These are phyloP conservation scores for Coryphaenoides rupestris DNA, from an alignment of 2,113 vertebrate genomes.

Conservation along the genomic window DNA sequence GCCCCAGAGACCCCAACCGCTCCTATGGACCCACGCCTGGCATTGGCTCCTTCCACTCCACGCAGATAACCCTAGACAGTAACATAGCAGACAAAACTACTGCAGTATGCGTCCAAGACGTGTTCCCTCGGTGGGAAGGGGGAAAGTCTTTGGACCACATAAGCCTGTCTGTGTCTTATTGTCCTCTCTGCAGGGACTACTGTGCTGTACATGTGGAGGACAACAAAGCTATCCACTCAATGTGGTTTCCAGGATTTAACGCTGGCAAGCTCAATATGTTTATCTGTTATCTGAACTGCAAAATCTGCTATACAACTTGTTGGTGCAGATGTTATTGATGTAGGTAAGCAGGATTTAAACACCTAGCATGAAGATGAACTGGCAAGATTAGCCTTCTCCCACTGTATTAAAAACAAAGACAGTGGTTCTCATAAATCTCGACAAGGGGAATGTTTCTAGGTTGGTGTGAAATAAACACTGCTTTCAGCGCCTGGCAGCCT, in stretches of 20 bases:
- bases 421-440: conserved; percentile 61
- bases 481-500: conserved; percentile 63
- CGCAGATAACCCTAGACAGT: conserved; percentile 61
- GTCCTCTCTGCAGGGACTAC: conserved; percentile 46
- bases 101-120: conserved; percentile 61
- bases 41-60: conserved; percentile 55
- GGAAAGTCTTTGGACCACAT: conserved; percentile 56
- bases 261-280: conserved; percentile 36
- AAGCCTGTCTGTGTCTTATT: conserved; percentile 59
- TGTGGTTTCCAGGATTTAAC: conserved; percentile 36
- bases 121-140: conserved; percentile 56
- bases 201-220: conserved; percentile 44
- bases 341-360: conserved; percentile 53
- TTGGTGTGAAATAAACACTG: conserved; percentile 62
- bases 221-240: conserved; percentile 27
- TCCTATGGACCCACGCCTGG: conserved; percentile 65
- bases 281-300: conserved; percentile 53
- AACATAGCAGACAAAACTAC: conserved; percentile 71
- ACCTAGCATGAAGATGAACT: conserved; percentile 49
- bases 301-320: conserved; percentile 49
- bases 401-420: conserved; percentile 55
- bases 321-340: conserved; percentile 54
- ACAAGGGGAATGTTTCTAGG: conserved; percentile 53
- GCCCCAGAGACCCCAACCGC: conserved; percentile 62
- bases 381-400: conserved; percentile 41